These are phyloP conservation scores for Prochilodus magdalenae DNA, from an alignment of 2,113 vertebrate species.

Conservation along the genomic window DNA sequence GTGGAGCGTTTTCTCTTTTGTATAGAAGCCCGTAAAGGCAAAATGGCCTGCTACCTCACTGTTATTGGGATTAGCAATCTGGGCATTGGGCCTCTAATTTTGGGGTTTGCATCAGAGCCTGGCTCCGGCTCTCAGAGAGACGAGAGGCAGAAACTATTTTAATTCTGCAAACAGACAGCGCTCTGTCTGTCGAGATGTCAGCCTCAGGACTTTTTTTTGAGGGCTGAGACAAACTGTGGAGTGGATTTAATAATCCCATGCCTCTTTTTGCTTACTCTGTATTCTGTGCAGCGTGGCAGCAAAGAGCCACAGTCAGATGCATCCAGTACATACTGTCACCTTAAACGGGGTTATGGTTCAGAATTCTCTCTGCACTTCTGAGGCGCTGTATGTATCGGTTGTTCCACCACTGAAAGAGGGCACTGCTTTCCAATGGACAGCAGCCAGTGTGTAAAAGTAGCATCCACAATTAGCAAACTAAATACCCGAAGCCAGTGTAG, in stretches of 20 bases:
- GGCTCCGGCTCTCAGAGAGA: slow-evolving; percentile 13
- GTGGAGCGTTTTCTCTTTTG: not conserved
- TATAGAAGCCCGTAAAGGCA: not conserved
- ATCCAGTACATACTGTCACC: slow-evolving; percentile 8
- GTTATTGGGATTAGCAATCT: slow-evolving; percentile 12
- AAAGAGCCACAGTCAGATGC: slow-evolving; percentile 17
- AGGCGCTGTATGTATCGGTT: not conserved
- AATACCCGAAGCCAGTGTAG: too few species aligned
- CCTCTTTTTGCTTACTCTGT: slow-evolving; percentile 3
- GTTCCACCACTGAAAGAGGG: not conserved
- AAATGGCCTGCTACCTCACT: not conserved
- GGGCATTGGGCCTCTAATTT: slow-evolving; percentile 33
- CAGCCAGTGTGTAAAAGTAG: too few species aligned
- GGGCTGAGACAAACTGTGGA: not conserved
- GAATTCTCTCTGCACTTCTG: not conserved
- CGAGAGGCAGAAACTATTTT: slow-evolving; percentile 30
- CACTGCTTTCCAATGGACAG: not conserved
- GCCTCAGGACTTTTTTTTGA: slow-evolving; percentile 16
- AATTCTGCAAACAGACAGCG: slow-evolving; percentile 38
- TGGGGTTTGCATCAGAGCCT: slow-evolving; percentile 34
- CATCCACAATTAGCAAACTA: too few species aligned
- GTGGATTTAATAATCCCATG: slow-evolving; percentile 15
- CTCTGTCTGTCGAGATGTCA: slow-evolving; percentile 40
- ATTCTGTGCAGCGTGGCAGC: slow-evolving; percentile 10
- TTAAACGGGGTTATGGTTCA: not conserved